Percentiles rank a stretch among this genome's conserved stretches.
These are phyloP conservation scores for Hylomyscus alleni DNA, from an alignment of 2,797 vertebrate genomes.

Conservation along the genomic window DNA sequence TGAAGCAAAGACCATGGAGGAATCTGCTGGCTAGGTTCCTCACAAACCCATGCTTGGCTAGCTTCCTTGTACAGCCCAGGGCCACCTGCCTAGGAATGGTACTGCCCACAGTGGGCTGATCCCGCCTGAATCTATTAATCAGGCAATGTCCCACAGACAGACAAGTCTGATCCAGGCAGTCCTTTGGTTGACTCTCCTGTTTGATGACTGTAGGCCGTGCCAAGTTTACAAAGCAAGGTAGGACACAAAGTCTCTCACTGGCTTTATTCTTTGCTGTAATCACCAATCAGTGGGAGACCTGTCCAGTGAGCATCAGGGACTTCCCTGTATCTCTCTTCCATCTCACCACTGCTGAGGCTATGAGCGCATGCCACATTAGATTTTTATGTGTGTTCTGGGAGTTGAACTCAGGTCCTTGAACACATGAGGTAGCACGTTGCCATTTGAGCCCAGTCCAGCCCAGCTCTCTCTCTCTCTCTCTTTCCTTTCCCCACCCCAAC, in stretches of 20 bases:
- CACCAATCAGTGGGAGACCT: background rate
- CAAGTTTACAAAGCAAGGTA: background rate
- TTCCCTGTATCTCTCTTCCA: background rate
- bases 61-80: background rate
- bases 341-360: background rate
- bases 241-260: background rate
- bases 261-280: background rate
- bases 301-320: background rate
- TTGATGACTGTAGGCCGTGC: accelerated
- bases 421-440: background rate
- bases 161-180: background rate
- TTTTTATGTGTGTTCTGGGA: background rate
- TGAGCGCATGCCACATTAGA: too few relatives aligned
- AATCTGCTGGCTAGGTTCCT: background rate
- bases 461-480: too few relatives aligned
- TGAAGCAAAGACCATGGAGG: background rate
- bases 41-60: background rate
- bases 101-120: background rate
- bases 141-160: background rate
- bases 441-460: background rate
- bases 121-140: background rate
- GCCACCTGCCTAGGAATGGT: background rate
- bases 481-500: background rate
- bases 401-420: background rate
- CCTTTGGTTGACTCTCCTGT: background rate